Percentiles rank a stretch among this genome's conserved stretches.
Conservation (phyloP, 2,797 vertebrate genomes). For the Iguana delicatissima region DNA sequence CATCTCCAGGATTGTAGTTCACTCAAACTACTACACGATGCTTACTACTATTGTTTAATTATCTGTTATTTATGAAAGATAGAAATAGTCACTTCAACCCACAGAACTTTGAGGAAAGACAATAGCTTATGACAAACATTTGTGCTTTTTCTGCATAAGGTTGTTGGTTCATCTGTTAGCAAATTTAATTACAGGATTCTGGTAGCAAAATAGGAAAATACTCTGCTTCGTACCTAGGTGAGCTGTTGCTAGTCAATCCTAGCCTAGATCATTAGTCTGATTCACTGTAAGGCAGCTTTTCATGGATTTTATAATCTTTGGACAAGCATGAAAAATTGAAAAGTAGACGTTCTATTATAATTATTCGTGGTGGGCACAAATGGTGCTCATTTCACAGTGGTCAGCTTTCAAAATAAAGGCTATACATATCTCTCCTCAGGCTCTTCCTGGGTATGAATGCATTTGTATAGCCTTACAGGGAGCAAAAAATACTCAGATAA, state of each 20-base stretch:
- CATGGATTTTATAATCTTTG: neutral
- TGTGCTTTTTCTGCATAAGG: neutral
- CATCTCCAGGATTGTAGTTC: too few species aligned
- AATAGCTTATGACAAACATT: neutral
- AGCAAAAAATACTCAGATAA: neutral
- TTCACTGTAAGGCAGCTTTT: neutral
- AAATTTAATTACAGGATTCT: neutral
- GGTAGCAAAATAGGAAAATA: neutral
- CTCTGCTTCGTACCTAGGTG: neutral
- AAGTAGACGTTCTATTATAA: neutral
- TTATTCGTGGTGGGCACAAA: neutral
- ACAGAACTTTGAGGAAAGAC: constrained; percentile 5
- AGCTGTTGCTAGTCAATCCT: neutral
- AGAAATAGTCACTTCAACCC: neutral
- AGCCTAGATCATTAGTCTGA: neutral
- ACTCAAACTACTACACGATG: too few species aligned
- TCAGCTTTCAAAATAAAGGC: neutral
- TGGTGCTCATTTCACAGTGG: neutral
- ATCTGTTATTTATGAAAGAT: too few species aligned
- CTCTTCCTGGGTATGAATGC: neutral
- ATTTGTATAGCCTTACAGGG: neutral
- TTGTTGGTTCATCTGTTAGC: neutral
- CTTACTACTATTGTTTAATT: too few species aligned
- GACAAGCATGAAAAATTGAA: neutral
- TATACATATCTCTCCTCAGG: neutral